Evolutionary conservation across 1,140 invertebrate genomes (phyloP).

Genomic region (Meteorus sp.): DNA sequence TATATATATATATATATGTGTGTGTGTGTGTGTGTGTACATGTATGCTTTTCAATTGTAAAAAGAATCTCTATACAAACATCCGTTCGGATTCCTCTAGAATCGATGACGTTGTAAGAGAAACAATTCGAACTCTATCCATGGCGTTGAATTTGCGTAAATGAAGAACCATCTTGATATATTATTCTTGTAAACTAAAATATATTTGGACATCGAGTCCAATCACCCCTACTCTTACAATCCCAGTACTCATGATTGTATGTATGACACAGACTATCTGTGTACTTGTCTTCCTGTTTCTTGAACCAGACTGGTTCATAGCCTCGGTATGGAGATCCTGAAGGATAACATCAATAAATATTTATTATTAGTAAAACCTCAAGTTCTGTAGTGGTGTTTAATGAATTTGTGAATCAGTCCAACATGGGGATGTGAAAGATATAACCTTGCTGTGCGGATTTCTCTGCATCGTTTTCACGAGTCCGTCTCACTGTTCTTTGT

Average conservation of each 20-base stretch:
- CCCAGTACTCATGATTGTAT: conserved; percentile 92
- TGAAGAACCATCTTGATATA: background rate
- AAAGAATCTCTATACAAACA: no score
- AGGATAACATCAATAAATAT: conserved; percentile 29
- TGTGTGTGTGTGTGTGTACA: no score
- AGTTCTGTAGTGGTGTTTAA: conserved; percentile 19
- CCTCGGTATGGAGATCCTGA: conserved; percentile 71
- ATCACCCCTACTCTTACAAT: conserved; percentile 83
- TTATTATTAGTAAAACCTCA: conserved; percentile 7
- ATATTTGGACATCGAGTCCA: conserved; percentile 94
- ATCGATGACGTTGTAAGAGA: no score
- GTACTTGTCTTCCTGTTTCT: conserved; percentile 75
- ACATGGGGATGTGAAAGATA: background rate
- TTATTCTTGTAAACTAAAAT: conserved; percentile 64
- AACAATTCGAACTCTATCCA: no score
- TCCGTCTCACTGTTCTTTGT: conserved; percentile 75
- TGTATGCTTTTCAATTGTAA: no score
- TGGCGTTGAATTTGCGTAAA: no score
- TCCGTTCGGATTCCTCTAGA: no score
- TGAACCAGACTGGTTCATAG: conserved; percentile 93
- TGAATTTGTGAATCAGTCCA: background rate
- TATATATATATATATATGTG: no score
- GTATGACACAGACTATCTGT: conserved; percentile 83
- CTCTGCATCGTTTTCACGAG: conserved; percentile 80
- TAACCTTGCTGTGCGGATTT: conserved; percentile 71